These are phyloP conservation scores for Anoplolepis gracilipes DNA, from an alignment of 1,140 invertebrate genomes.

Conservation along the genomic window DNA sequence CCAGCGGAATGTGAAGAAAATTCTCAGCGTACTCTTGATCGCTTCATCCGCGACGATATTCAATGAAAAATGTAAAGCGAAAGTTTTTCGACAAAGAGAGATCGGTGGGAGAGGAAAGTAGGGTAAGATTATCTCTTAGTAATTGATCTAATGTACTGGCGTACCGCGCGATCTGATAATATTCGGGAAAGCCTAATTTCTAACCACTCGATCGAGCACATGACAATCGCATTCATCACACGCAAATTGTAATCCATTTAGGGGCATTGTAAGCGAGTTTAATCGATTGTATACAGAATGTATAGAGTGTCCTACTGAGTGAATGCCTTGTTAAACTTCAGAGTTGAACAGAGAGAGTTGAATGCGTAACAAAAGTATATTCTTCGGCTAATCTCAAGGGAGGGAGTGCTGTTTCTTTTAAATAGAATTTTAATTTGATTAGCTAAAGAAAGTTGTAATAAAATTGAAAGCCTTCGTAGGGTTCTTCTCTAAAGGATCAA, in stretches of 20 bases:
- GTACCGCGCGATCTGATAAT: constrained; percentile 26
- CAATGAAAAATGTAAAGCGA: neutral
- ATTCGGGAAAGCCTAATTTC: constrained; percentile 13
- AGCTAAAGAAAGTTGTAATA: no score
- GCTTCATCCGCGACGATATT: constrained; percentile 2
- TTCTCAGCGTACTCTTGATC: neutral
- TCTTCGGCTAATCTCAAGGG: neutral
- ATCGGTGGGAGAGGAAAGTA: neutral
- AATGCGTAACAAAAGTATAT: neutral
- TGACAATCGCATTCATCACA: constrained; percentile 37
- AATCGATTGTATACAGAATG: neutral
- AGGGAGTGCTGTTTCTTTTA: no score
- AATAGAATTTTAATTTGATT: no score
- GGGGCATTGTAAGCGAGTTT: constrained; percentile 19
- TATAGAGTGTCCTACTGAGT: neutral
- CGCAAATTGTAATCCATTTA: constrained; percentile 52
- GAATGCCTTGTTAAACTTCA: neutral
- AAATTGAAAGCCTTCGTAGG: no score
- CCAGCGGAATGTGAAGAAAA: neutral
- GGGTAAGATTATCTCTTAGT: neutral
- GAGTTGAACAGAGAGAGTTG: no score
- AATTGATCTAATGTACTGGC: constrained; percentile 21
- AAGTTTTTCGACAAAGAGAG: neutral
- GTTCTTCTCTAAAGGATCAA: neutral
- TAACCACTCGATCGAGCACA: neutral